Base-by-base conservation (phyloP, 2,797 vertebrate genomes). In the Sphenodon punctatus region DNA sequence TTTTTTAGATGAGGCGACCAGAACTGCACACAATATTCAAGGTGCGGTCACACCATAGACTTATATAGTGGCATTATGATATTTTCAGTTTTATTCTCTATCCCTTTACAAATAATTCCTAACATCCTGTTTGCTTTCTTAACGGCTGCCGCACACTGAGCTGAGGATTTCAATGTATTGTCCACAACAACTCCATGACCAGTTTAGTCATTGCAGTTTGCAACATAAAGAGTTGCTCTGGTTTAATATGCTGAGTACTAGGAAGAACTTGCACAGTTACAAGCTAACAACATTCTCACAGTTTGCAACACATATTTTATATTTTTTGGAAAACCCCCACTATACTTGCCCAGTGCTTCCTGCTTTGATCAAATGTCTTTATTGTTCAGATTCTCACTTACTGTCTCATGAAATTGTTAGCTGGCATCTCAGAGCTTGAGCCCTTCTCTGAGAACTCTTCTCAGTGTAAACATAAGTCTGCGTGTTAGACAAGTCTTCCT, bases 331-430 rank as follows among this genome's bases (percentile, higher is more conserved):
- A 85, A 58, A 58, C 23, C 25, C 9, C 36, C 78, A 81, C 53
- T 4, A 6, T 75, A 27, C 69, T 89, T 36, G 78, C 80, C 68
- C 82, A 42, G 46, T 75, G 19, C 4, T 45, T 59, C 61, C 48
- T 19, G 34, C 49, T 83, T 55, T 51, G 30, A 67, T 85, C 78
- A 30, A 13, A n/a, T 9, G 51, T 80, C 49, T 55, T 45, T 75
- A 61, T 84, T 80, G 58, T 80, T 80, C 70, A 75, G 64, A 32
- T 65, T 80, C 49, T 72, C 83, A 79, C 63, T 59, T n/a, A 16
- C 53, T 85, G 25, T n/a, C 27, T 87, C 25, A 19, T 46, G 61
- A 58, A 75, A 32, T 34, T 80, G 43, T 41, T 61, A 42, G 42
- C 80, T 64, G 1, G 0, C 15, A n/a, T 76, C n/a, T 75, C 25